A percentile compares a stretch with the other conserved stretches of the same genome.
Evolutionary conservation across 2,113 vertebrate genomes (phyloP).

Genomic region (Chlorodrepanis virens): DNA sequence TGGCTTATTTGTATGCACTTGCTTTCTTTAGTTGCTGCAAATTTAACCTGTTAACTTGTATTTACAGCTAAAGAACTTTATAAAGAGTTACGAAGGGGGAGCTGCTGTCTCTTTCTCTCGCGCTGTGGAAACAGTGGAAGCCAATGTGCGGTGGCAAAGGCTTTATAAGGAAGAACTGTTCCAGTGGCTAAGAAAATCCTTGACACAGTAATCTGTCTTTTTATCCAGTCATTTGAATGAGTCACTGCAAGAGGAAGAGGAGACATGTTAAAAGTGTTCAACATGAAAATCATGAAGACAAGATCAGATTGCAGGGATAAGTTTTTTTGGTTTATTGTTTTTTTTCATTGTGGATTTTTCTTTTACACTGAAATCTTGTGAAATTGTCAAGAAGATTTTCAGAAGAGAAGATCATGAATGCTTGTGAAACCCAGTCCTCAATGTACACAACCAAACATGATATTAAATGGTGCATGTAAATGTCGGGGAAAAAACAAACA

Average conservation of each 20-base stretch:
- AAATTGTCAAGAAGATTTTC: constrained; percentile 60
- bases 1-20: not conserved
- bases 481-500: constrained; percentile 23
- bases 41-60: constrained; percentile 44
- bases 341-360: not conserved
- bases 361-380: constrained; percentile 46
- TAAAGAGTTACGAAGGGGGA: constrained; percentile 81
- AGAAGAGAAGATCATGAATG: constrained; percentile 51
- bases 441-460: constrained; percentile 62
- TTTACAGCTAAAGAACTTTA: constrained; percentile 91
- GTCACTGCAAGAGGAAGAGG: constrained; percentile 49
- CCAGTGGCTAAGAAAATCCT: constrained; percentile 92
- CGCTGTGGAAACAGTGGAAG: constrained; percentile 92
- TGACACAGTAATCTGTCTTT: constrained; percentile 73
- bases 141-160: constrained; percentile 92
- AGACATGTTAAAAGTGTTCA: constrained; percentile 41
- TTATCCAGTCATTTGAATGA: not conserved
- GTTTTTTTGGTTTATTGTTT: not conserved
- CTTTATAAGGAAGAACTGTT: constrained; percentile 91
- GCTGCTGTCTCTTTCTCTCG: constrained; percentile 85
- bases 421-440: constrained; percentile 57
- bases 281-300: constrained; percentile 27
- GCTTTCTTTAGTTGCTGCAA: not conserved
- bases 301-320: constrained; percentile 53
- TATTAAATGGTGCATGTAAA: constrained; percentile 78